Conservation (phyloP, 2,113 vertebrate genomes). For the Centropus unirufus region DNA sequence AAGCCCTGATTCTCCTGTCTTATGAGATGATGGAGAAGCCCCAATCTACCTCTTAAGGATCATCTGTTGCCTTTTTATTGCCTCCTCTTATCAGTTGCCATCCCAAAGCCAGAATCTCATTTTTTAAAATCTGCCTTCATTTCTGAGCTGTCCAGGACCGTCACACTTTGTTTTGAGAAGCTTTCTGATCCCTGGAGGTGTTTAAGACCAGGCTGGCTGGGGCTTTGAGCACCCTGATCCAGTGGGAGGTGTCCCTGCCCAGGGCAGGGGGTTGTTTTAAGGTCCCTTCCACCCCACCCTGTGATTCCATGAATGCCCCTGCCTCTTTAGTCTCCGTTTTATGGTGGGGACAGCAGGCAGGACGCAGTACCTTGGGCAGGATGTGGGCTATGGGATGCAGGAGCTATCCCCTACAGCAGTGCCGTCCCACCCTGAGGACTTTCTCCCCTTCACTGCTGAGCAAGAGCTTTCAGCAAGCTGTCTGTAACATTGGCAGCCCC, state of each 20-base stretch:
- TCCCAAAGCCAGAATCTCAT: background rate
- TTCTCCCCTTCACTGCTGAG: background rate
- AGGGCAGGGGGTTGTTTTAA: too few species aligned
- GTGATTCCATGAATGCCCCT: too few species aligned
- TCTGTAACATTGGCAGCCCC: background rate
- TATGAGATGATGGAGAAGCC: background rate
- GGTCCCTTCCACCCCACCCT: too few species aligned
- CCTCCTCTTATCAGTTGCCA: background rate
- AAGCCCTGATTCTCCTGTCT: background rate
- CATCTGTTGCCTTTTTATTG: background rate
- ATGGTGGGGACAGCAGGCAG: accelerated
- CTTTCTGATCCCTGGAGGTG: too few species aligned
- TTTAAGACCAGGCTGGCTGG: too few species aligned
- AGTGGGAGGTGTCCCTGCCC: too few species aligned
- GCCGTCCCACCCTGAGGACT: background rate
- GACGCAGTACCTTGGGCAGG: accelerated
- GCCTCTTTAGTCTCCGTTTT: accelerated
- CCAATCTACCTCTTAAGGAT: background rate
- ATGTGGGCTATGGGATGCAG: background rate
- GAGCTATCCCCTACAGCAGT: background rate
- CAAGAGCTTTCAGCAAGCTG: slow-evolving; percentile 6
- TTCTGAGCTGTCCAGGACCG: background rate
- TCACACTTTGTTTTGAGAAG: accelerated
- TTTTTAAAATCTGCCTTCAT: background rate
- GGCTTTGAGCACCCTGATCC: too few species aligned